Conservation (phyloP, 1,140 invertebrate genomes). For the Heliconius melpomene region DNA sequence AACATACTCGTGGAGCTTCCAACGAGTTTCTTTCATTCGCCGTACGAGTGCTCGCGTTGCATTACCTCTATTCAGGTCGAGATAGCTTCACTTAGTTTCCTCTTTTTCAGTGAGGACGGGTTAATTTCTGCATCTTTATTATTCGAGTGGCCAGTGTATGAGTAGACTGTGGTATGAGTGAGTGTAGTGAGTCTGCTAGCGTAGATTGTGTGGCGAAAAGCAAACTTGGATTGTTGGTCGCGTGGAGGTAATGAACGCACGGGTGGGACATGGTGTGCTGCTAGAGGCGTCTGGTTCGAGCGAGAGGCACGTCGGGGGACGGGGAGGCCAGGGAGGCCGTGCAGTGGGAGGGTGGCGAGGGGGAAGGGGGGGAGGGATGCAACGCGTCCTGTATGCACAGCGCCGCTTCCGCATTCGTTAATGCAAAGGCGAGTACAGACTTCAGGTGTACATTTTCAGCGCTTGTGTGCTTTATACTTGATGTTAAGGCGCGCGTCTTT, state of each 20-base stretch:
- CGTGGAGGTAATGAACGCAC: conserved; percentile 78
- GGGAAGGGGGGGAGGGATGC: conserved; percentile 54
- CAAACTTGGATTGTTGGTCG: conserved; percentile 80
- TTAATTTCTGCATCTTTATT: conserved; percentile 81
- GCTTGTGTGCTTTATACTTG: conserved; percentile 77
- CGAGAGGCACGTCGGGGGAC: conserved; percentile 54
- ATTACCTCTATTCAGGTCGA: conserved; percentile 77
- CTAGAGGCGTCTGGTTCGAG: conserved; percentile 71
- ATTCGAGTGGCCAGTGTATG: conserved; percentile 76
- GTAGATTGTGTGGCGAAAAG: conserved; percentile 79
- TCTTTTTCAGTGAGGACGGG: conserved; percentile 74
- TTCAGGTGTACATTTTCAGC: conserved; percentile 81
- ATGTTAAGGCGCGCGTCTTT: conserved; percentile 76
- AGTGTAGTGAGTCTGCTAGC: conserved; percentile 71
- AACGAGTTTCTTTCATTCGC: conserved; percentile 78
- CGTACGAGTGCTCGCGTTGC: conserved; percentile 70
- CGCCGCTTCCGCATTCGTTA: conserved; percentile 80
- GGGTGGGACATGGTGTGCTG: conserved; percentile 72
- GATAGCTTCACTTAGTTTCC: conserved; percentile 81
- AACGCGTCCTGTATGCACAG: conserved; percentile 78
- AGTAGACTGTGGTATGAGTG: conserved; percentile 45
- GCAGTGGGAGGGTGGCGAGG: conserved; percentile 46
- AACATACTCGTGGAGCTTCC: conserved; percentile 64
- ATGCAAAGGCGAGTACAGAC: conserved; percentile 79
- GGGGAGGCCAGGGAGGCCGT: conserved; percentile 45